Evolutionary conservation across 30 jellyfish, hydroid and myxozoan genomes (phyloP).

Genomic region (Chrysaora quinquecirrha): DNA sequence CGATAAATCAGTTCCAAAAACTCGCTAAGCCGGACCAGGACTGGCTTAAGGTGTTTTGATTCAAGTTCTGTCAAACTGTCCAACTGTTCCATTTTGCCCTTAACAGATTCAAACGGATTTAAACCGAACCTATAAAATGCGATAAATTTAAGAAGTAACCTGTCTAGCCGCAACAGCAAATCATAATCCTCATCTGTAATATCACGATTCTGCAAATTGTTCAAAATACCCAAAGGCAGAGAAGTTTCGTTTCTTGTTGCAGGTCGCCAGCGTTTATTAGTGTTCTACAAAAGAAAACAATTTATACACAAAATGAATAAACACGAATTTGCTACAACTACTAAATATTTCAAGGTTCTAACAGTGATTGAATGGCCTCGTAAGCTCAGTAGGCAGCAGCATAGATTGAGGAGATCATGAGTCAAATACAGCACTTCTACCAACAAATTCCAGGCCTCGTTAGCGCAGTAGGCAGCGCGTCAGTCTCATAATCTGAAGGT

Average conservation of each 20-base stretch:
- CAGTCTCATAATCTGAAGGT: too few relatives aligned
- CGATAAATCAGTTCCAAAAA: too few relatives aligned
- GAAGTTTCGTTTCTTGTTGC: constrained; percentile 27
- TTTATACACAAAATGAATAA: too few relatives aligned
- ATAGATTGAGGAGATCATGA: too few relatives aligned
- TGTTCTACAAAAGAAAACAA: constrained; percentile 20
- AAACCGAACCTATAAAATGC: neutral
- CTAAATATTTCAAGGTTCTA: too few relatives aligned
- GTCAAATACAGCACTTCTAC: too few relatives aligned
- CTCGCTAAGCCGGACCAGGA: neutral
- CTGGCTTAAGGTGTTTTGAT: neutral
- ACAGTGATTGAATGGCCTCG: too few relatives aligned
- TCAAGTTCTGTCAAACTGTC: too few relatives aligned
- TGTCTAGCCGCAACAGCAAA: constrained; percentile 29
- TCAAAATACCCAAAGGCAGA: constrained; percentile 11
- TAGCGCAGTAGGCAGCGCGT: too few relatives aligned
- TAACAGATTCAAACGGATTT: neutral
- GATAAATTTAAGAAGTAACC: neutral
- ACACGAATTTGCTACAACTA: neutral
- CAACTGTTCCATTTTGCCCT: too few relatives aligned
- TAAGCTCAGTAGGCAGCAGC: too few relatives aligned
- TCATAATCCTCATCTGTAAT: constrained; percentile 32
- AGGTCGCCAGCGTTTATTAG: constrained; percentile 64
- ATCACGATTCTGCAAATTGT: constrained; percentile 26
- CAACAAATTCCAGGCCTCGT: too few relatives aligned